Percentiles rank a stretch among this genome's conserved stretches.
phyloP scores from a whole-genome alignment of 2,113 vertebrate genomes.

The Neopipo cinnamomea region DNA sequence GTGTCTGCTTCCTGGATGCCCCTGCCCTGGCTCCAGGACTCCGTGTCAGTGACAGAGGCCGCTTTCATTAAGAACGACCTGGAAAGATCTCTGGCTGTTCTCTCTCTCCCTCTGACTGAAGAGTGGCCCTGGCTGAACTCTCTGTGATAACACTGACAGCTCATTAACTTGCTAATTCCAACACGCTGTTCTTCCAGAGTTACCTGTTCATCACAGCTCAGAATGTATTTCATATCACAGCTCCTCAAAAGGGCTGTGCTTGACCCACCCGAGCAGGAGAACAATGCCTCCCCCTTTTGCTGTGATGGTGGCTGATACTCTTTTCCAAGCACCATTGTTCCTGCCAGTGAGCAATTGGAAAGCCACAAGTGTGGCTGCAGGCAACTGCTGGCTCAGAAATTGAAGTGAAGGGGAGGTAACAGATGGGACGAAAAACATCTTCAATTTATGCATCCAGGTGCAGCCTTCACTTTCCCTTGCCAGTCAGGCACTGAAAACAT shows the following conservation, averaged over 20 bases:
- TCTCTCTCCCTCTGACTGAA: not conserved
- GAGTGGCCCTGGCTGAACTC: not conserved
- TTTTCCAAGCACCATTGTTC: not conserved
- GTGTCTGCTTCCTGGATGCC: not conserved
- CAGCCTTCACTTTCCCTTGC: not conserved
- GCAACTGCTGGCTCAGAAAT: not conserved
- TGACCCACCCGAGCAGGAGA: not conserved
- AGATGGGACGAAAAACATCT: not conserved
- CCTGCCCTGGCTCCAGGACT: not conserved
- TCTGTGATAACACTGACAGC: not conserved
- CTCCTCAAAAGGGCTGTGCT: not conserved
- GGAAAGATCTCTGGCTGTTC: not conserved
- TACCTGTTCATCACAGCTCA: not conserved
- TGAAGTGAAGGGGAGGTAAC: not conserved
- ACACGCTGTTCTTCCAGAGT: not conserved
- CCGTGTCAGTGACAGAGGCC: accelerated
- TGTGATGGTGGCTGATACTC: not conserved
- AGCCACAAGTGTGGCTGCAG: not conserved
- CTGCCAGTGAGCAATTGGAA: not conserved
- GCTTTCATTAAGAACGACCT: not conserved
- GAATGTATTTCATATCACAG: not conserved
- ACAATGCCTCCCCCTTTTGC: not conserved
- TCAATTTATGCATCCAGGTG: not conserved
- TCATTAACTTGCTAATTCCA: not conserved
- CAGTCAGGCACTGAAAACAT: not conserved